Percentiles rank a stretch among this genome's conserved stretches.
These are phyloP conservation scores for Elegia similella DNA, from an alignment of 2,888 invertebrate genomes.

Conservation along the genomic window DNA sequence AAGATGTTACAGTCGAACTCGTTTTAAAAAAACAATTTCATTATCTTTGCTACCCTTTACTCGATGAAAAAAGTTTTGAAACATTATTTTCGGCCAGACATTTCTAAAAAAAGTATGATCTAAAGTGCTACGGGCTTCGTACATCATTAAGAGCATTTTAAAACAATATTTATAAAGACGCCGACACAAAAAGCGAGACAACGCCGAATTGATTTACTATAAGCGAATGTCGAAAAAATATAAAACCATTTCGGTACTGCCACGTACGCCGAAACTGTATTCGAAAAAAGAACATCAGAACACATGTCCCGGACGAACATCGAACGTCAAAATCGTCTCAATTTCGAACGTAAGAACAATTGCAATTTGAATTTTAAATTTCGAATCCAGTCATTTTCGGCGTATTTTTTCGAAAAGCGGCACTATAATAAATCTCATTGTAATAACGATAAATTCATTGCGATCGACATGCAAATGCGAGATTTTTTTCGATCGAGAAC, in stretches of 20 bases:
- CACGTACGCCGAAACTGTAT: slow-evolving; percentile 18
- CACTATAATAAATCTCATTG: slow-evolving; percentile 71
- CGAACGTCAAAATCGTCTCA: slow-evolving; percentile 78
- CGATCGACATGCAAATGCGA: slow-evolving; percentile 80
- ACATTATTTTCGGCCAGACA: slow-evolving; percentile 28
- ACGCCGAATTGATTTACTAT: slow-evolving; percentile 67
- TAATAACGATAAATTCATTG: slow-evolving; percentile 82
- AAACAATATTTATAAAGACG: slow-evolving; percentile 56
- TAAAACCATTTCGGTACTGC: slow-evolving; percentile 31
- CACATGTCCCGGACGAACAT: slow-evolving; percentile 63
- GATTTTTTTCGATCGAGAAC: slow-evolving; percentile 71
- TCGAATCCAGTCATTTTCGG: slow-evolving; percentile 68
- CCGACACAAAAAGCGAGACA: slow-evolving; percentile 56
- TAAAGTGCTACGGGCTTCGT: slow-evolving; percentile 41
- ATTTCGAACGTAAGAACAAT: slow-evolving; percentile 75
- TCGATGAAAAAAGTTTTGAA: slow-evolving; percentile 23
- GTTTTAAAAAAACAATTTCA: slow-evolving; percentile 53
- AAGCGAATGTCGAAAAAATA: slow-evolving; percentile 39
- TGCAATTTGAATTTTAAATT: slow-evolving; percentile 78
- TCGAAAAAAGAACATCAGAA: slow-evolving; percentile 40
- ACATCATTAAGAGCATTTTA: slow-evolving; percentile 65
- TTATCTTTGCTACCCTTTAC: slow-evolving; percentile 36
- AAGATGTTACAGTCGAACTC: slow-evolving; percentile 66
- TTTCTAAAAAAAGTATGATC: slow-evolving; percentile 28
- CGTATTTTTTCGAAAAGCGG: slow-evolving; percentile 71